A percentile compares a stretch with the other conserved stretches of the same genome.
Evolutionary conservation across 2,888 invertebrate genomes (phyloP).

Genomic region (Galerucella pusilla): DNA sequence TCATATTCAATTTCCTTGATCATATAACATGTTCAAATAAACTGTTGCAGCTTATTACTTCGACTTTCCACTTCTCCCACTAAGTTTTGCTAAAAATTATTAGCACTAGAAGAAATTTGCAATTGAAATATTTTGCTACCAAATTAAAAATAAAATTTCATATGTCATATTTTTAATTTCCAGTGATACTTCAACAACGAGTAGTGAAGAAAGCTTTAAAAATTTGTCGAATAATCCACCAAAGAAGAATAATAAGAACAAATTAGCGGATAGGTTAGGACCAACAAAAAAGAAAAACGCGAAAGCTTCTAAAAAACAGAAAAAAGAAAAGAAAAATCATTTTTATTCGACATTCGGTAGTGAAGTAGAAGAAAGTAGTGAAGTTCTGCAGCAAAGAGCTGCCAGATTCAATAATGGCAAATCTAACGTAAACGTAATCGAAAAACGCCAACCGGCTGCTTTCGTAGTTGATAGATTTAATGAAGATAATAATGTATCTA

Average conservation of each 20-base stretch:
- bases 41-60: no score
- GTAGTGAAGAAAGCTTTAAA: conserved; percentile 68
- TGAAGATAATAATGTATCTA: conserved; percentile 67
- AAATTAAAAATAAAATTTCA: no score
- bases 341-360: conserved; percentile 76
- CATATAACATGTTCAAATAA: no score
- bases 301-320: conserved; percentile 65
- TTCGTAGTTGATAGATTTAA: conserved; percentile 54
- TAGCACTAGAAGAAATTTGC: no score
- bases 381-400: conserved; percentile 87
- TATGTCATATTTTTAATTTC: conserved; percentile 46
- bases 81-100: no score
- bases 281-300: conserved; percentile 61
- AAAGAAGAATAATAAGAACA: conserved; percentile 62
- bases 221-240: conserved; percentile 57
- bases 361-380: conserved; percentile 77
- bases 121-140: no score
- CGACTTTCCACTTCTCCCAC: no score
- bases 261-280: conserved; percentile 71
- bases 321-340: conserved; percentile 71
- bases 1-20: no score
- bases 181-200: conserved; percentile 67
- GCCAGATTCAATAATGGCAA: conserved; percentile 80
- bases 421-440: conserved; percentile 1
- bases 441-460: conserved; percentile 22